Conservation (phyloP, 2,113 vertebrate genomes). For the Passer montanus region DNA sequence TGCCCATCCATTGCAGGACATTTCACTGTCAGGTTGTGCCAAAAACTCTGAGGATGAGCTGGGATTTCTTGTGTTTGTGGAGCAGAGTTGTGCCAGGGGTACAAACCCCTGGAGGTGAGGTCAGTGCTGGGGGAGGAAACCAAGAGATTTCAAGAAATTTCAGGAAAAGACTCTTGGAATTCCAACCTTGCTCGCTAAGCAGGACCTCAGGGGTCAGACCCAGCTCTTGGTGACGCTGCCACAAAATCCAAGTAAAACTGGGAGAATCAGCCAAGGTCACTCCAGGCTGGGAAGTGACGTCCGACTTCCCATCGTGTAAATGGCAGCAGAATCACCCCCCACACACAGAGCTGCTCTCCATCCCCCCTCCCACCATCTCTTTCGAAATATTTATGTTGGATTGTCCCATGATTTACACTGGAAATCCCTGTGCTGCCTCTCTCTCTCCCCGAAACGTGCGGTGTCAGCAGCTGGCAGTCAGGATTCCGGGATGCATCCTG, state of each 20-base stretch:
- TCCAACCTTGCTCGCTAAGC: neutral
- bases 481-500: neutral
- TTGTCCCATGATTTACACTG: conserved; percentile 10
- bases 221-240: neutral
- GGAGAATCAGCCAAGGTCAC: neutral
- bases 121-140: neutral
- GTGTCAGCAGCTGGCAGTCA: conserved; percentile 21
- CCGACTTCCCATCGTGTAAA: neutral
- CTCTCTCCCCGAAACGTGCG: neutral
- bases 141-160: neutral
- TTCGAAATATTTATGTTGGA: conserved; percentile 50
- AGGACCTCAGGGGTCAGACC: neutral
- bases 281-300: neutral
- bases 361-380: neutral
- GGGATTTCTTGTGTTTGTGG: neutral
- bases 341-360: neutral
- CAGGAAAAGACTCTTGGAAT: neutral
- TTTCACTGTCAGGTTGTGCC: neutral
- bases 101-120: neutral
- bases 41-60: neutral
- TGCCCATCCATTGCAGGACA: fast-evolving
- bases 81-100: neutral
- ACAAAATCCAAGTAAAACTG: neutral
- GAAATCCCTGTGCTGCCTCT: neutral
- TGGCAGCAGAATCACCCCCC: neutral